Percentiles rank a stretch among this genome's conserved stretches.
Evolutionary conservation across 2,888 invertebrate genomes (phyloP).

Genomic region (Xanthia icteritia): DNA sequence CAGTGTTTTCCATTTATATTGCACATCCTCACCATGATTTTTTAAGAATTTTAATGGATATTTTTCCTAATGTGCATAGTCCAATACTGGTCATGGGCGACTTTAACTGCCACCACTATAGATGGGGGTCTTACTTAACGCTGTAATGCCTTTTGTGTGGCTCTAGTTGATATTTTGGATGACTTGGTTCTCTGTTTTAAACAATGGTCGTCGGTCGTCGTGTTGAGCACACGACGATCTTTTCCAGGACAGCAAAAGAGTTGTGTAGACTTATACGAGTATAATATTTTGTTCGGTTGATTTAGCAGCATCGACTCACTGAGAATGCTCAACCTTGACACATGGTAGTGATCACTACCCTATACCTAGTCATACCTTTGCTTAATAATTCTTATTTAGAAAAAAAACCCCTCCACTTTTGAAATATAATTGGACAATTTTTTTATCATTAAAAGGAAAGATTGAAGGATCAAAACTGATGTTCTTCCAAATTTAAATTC

Average conservation of each 20-base stretch:
- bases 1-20: neutral
- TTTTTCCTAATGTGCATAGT: neutral
- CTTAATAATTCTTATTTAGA: neutral
- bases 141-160: neutral
- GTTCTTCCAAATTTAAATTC: neutral
- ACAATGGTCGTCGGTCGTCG: too few species aligned
- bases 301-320: neutral
- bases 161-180: neutral
- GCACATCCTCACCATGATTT: neutral
- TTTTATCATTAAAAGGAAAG: too few species aligned
- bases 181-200: neutral
- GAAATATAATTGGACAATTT: too few species aligned
- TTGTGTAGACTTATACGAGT: neutral
- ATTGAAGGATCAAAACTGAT: slow-evolving; percentile 1
- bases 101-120: neutral
- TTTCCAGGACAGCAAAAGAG: slow-evolving; percentile 1
- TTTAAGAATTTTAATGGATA: neutral
- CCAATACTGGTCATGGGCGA: neutral
- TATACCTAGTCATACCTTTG: neutral
- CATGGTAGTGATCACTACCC: slow-evolving; percentile 15
- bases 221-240: neutral
- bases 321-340: neutral
- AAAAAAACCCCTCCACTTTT: neutral
- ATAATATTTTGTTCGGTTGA: slow-evolving; percentile 4
- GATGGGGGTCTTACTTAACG: too few species aligned